These are phyloP conservation scores for Trididemnum miniatum DNA, from an alignment of 23 tunicate genomes.

Conservation along the genomic window DNA sequence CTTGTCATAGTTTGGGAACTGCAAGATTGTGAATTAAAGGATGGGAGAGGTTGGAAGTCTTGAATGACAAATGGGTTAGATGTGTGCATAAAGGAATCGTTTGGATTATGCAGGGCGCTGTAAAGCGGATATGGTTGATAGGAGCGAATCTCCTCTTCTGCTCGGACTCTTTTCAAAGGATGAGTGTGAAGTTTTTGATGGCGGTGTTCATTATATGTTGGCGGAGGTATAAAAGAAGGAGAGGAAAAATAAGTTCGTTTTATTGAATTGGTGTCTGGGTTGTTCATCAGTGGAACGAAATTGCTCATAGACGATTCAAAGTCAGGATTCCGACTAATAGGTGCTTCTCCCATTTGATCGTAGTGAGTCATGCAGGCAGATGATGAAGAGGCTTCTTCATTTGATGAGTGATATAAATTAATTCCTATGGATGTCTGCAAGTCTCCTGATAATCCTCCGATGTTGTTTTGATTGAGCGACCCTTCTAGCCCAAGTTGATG, in stretches of 20 bases:
- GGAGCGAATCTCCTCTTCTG: neutral
- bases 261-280: neutral
- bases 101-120: neutral
- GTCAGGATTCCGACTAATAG: neutral
- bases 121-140: neutral
- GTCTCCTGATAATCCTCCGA: neutral
- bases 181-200: neutral
- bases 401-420: neutral
- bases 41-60: neutral
- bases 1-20: neutral
- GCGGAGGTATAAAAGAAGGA: conserved; percentile 36
- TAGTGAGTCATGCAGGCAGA: neutral
- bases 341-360: neutral
- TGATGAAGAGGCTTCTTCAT: neutral
- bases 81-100: neutral
- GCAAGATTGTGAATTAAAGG: neutral
- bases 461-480: neutral
- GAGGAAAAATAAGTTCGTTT: conserved; percentile 16
- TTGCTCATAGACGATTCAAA: neutral
- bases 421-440: neutral
- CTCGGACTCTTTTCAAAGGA: neutral
- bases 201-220: conserved; percentile 33
- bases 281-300: neutral
- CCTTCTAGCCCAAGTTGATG: no score
- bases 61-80: neutral